Conservation (phyloP, 2,797 vertebrate genomes). For the Leptoclinus maculatus region DNA sequence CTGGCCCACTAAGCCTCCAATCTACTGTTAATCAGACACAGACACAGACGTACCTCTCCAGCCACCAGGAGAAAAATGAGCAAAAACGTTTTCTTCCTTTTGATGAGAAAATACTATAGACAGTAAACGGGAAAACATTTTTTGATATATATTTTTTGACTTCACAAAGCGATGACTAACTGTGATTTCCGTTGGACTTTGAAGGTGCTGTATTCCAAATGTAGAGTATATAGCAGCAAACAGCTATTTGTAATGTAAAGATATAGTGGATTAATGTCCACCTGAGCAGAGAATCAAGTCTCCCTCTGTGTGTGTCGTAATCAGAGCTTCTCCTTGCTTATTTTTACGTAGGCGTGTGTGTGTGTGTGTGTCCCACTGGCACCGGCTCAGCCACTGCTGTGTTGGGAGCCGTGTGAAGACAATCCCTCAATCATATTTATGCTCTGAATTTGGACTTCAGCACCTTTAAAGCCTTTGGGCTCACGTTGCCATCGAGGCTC, state of each 20-base stretch:
- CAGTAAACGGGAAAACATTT: background rate
- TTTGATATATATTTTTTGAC: background rate
- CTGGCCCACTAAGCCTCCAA: background rate
- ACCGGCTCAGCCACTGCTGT: background rate
- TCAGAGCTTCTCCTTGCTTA: background rate
- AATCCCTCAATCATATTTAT: background rate
- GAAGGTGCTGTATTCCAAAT: background rate
- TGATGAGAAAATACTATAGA: background rate
- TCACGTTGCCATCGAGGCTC: background rate
- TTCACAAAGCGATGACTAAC: background rate
- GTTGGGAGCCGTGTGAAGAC: background rate
- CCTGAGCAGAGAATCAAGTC: background rate
- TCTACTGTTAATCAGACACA: background rate
- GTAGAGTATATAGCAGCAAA: background rate
- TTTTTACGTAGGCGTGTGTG: background rate
- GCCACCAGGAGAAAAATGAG: background rate
- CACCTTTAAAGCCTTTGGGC: background rate
- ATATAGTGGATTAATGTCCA: background rate
- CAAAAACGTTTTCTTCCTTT: background rate
- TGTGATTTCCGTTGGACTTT: constrained; percentile 6
- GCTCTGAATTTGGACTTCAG: background rate
- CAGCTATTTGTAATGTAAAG: background rate
- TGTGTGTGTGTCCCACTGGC: background rate
- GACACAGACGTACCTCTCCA: background rate
- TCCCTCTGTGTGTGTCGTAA: background rate